Evolutionary conservation across 2,888 invertebrate genomes (phyloP).

Genomic region (Chydorus sphaericus): DNA sequence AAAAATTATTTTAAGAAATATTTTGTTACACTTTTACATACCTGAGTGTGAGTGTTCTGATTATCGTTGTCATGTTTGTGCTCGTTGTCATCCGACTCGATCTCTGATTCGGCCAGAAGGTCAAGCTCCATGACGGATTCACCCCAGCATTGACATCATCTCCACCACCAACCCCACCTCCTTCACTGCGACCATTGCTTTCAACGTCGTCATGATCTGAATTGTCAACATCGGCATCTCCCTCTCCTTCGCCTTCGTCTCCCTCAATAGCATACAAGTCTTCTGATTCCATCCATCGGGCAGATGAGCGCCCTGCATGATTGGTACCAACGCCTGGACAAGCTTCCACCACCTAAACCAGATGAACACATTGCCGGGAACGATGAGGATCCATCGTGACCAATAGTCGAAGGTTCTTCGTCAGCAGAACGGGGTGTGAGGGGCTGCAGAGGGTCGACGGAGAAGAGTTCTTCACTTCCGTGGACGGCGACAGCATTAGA

Average conservation of each 20-base stretch:
- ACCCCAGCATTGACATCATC: slow-evolving; percentile 45
- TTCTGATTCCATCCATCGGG: slow-evolving; percentile 10
- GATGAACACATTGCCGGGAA: not conserved
- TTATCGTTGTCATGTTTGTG: slow-evolving; percentile 32
- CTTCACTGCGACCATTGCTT: slow-evolving; percentile 6
- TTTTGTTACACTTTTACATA: no score
- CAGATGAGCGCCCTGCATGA: not conserved
- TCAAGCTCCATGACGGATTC: slow-evolving; percentile 74
- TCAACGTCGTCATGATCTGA: slow-evolving; percentile 23
- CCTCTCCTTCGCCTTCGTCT: slow-evolving; percentile 40
- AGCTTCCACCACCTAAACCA: not conserved
- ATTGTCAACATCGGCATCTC: slow-evolving; percentile 30
- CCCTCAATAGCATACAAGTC: slow-evolving; percentile 27
- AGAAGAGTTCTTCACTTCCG: slow-evolving; percentile 83
- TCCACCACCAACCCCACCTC: slow-evolving; percentile 7
- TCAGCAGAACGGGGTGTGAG: slow-evolving; percentile 18
- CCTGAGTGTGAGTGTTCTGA: slow-evolving; percentile 47
- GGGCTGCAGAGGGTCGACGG: slow-evolving; percentile 77
- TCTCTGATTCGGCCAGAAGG: slow-evolving; percentile 77
- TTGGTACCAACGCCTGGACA: not conserved
- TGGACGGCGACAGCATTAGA: slow-evolving; percentile 54
- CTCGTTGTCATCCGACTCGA: slow-evolving; percentile 70
- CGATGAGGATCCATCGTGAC: not conserved
- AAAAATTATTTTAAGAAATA: no score
- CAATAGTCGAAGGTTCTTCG: no score